Conservation (phyloP, 2,797 vertebrate species). For the Vultur gryphus region DNA sequence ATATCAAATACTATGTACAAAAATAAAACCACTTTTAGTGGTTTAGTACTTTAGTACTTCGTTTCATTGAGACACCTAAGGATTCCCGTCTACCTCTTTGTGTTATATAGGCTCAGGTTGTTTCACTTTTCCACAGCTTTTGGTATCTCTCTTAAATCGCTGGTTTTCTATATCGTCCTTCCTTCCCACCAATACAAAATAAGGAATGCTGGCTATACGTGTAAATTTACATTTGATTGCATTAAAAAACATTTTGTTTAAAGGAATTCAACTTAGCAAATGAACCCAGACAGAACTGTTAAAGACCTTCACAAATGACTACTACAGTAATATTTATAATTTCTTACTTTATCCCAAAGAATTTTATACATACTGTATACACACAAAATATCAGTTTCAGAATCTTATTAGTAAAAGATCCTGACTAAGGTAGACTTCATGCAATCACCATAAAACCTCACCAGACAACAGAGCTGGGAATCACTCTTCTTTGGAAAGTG, state of each 20-base stretch:
- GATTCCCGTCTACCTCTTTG: neutral
- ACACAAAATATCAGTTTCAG: neutral
- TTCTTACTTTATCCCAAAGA: neutral
- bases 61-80: neutral
- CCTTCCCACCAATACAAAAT: neutral
- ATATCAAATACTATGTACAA: neutral
- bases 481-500: neutral
- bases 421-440: neutral
- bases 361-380: neutral
- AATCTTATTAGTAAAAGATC: neutral
- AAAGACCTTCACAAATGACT: neutral
- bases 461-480: neutral
- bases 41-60: neutral
- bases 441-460: neutral
- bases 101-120: neutral
- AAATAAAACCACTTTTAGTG: neutral
- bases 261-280: neutral
- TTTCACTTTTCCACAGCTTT: neutral
- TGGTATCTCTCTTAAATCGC: neutral
- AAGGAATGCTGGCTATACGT: neutral
- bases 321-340: neutral
- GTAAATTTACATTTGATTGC: neutral
- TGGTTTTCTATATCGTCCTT: neutral
- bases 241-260: neutral
- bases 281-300: neutral